These are phyloP conservation scores for Monochamus alternatus DNA, from an alignment of 2,888 invertebrate species.

Conservation along the genomic window DNA sequence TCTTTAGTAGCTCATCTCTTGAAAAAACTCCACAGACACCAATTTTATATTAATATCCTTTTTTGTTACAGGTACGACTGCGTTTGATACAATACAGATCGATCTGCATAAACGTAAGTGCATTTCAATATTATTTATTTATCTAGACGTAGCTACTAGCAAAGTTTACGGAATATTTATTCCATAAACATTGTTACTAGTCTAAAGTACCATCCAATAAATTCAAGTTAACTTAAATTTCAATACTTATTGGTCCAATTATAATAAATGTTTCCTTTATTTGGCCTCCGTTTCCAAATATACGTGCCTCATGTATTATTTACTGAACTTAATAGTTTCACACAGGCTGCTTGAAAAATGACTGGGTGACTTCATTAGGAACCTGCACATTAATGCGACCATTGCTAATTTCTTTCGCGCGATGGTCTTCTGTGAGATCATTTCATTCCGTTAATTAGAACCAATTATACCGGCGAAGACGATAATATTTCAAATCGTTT, in stretches of 20 bases:
- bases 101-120: conserved; percentile 65
- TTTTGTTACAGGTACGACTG: not conserved
- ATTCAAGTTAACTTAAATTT: conserved; percentile 65
- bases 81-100: conserved; percentile 43
- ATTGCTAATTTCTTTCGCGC: conserved; percentile 23
- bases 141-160: conserved; percentile 58
- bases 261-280: conserved; percentile 61
- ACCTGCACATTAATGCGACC: conserved; percentile 40
- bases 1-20: no score
- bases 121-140: conserved; percentile 57
- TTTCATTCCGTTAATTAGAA: not conserved
- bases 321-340: conserved; percentile 55
- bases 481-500: no score
- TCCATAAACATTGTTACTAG: conserved; percentile 49
- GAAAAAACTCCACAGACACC: no score
- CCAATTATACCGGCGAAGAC: not conserved
- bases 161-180: no score
- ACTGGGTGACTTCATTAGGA: conserved; percentile 49
- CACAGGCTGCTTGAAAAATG: conserved; percentile 42
- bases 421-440: not conserved
- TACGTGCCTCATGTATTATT: conserved; percentile 62
- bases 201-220: conserved; percentile 63
- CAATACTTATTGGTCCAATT: conserved; percentile 64
- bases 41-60: not conserved
- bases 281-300: conserved; percentile 58